These are phyloP conservation scores for Lophotis ruficrista DNA, from an alignment of 2,113 vertebrate species.

Conservation along the genomic window DNA sequence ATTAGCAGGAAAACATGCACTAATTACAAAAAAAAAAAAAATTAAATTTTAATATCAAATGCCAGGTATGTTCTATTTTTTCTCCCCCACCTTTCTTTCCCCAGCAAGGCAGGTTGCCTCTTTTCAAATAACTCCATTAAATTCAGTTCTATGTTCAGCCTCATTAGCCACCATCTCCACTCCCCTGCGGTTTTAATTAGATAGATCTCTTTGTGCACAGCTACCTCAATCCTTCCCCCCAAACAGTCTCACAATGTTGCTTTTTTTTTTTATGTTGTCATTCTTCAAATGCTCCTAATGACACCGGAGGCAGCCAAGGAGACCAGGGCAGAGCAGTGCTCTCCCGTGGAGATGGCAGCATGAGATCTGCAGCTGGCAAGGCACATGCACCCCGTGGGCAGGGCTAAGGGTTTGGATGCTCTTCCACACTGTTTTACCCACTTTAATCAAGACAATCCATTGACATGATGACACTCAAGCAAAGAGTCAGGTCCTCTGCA, in stretches of 20 bases:
- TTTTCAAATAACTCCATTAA: constrained; percentile 23
- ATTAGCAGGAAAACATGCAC: not conserved
- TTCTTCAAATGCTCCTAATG: not conserved
- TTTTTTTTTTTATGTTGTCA: not conserved
- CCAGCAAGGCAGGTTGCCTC: not conserved
- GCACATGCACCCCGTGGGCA: not conserved
- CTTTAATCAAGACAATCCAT: not conserved
- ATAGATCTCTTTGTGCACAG: not conserved
- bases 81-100: not conserved
- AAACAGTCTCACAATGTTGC: not conserved
- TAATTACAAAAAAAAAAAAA: not conserved
- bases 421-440: not conserved
- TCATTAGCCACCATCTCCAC: constrained; percentile 41
- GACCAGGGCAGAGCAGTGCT: not conserved
- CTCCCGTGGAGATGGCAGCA: not conserved
- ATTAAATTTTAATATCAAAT: not conserved
- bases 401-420: too few relatives aligned
- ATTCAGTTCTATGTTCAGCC: constrained; percentile 27
- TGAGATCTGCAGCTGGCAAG: not conserved
- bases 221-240: not conserved
- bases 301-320: not conserved
- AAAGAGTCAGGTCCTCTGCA: not conserved
- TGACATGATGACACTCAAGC: rapidly evolving
- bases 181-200: not conserved
- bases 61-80: not conserved